Evolutionary conservation across 1,140 invertebrate species (phyloP).

Genomic region (Plectrocnemia conspersa): DNA sequence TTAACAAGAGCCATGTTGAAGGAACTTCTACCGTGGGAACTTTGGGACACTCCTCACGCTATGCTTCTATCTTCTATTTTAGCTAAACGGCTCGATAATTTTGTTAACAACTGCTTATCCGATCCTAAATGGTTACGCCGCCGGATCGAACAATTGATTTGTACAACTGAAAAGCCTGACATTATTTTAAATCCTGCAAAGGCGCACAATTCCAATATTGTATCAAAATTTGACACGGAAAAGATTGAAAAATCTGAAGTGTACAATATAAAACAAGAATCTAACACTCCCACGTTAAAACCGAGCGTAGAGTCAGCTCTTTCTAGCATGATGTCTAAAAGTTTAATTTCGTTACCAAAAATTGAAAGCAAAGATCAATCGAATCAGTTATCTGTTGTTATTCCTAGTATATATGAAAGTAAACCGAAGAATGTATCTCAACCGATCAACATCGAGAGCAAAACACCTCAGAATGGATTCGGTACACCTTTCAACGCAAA

Average conservation of each 20-base stretch:
- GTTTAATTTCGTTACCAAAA: too few species aligned
- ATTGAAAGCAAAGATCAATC: too few species aligned
- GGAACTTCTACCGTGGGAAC: slow-evolving; percentile 61
- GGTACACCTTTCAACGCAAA: neutral
- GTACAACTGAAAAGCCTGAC: neutral
- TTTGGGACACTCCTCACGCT: slow-evolving; percentile 61
- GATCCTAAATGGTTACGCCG: slow-evolving; percentile 54
- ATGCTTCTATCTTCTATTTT: slow-evolving; percentile 58
- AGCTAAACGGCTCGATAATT: slow-evolving; percentile 53
- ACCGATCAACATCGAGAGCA: slow-evolving; percentile 22
- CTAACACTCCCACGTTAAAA: slow-evolving; percentile 1
- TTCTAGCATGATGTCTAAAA: slow-evolving; percentile 36
- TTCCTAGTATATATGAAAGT: too few species aligned
- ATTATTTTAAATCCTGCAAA: too few species aligned
- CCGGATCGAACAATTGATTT: slow-evolving; percentile 38
- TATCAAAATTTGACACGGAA: slow-evolving; percentile 27
- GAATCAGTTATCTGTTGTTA: too few species aligned
- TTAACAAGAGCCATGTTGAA: slow-evolving; percentile 55
- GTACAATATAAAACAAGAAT: neutral
- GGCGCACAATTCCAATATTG: slow-evolving; percentile 20
- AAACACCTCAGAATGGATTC: slow-evolving; percentile 12
- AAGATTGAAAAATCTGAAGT: neutral
- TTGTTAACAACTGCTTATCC: slow-evolving; percentile 46
- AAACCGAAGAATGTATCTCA: too few species aligned
- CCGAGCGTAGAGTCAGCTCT: slow-evolving; percentile 33